Conservation (phyloP, 2,113 vertebrate genomes). For the Ondatra zibethicus region DNA sequence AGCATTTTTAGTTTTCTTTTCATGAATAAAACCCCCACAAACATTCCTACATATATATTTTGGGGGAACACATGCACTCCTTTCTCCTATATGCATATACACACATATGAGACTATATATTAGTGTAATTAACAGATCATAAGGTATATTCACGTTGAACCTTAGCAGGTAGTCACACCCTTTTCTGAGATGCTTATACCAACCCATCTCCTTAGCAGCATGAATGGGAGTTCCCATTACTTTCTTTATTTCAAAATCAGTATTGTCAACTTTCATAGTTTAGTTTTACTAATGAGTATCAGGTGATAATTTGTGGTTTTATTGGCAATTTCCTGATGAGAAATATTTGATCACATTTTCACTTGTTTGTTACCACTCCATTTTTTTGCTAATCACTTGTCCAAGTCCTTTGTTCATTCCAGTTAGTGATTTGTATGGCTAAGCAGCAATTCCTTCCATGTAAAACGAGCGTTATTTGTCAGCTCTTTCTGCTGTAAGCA, state of each 20-base stretch:
- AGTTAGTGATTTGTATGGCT: neutral
- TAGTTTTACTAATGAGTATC: neutral
- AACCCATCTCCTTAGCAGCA: neutral
- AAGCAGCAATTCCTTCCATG: neutral
- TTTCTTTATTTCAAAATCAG: neutral
- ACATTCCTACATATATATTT: neutral
- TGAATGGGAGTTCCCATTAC: neutral
- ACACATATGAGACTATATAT: neutral
- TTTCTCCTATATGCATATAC: neutral
- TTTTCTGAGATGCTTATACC: neutral
- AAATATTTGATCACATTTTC: neutral
- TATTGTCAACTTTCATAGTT: neutral
- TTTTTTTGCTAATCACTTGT: neutral
- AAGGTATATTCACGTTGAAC: neutral
- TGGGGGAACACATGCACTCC: neutral
- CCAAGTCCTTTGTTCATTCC: neutral
- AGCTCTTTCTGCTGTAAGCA: neutral
- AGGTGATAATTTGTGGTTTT: neutral
- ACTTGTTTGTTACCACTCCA: neutral
- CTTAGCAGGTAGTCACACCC: neutral
- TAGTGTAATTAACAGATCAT: neutral
- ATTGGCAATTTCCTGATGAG: conserved; percentile 16
- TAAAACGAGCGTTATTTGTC: neutral
- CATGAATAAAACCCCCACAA: neutral
- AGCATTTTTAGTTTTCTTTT: neutral